phyloP scores from a whole-genome alignment of 2,888 invertebrate genomes.

The Pyrocoelia pectoralis region DNA sequence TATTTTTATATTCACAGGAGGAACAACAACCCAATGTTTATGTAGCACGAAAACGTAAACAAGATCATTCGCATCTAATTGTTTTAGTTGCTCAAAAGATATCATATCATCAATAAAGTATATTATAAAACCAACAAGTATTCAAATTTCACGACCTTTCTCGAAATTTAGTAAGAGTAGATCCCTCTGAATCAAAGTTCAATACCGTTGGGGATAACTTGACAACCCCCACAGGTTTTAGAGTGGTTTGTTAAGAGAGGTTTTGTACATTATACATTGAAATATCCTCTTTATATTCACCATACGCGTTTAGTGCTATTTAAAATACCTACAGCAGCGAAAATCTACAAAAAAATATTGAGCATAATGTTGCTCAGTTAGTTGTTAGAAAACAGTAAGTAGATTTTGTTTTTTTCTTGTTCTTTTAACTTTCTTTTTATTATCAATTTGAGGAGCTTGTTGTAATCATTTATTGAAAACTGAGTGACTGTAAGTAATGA shows the following conservation, averaged over 20 bases:
- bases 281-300: not conserved
- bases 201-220: slow-evolving; percentile 11
- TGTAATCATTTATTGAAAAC: too few species aligned
- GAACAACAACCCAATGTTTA: not conserved
- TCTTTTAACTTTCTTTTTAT: too few species aligned
- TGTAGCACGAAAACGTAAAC: not conserved
- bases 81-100: too few species aligned
- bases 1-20: not conserved
- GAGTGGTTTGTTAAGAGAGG: slow-evolving; percentile 10
- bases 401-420: too few species aligned
- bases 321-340: not conserved
- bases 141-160: not conserved
- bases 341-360: not conserved
- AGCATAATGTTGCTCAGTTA: too few species aligned
- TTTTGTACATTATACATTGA: slow-evolving; percentile 19
- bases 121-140: not conserved
- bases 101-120: too few species aligned
- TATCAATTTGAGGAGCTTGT: too few species aligned
- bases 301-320: slow-evolving; percentile 1
- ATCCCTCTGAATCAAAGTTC: slow-evolving; percentile 11
- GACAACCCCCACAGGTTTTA: slow-evolving; percentile 15
- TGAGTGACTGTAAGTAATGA: too few species aligned
- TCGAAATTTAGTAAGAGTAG: slow-evolving; percentile 14
- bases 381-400: too few species aligned
- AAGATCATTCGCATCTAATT: not conserved